Conservation (phyloP, 1,140 invertebrate genomes). For the Drosophila cardini region DNA sequence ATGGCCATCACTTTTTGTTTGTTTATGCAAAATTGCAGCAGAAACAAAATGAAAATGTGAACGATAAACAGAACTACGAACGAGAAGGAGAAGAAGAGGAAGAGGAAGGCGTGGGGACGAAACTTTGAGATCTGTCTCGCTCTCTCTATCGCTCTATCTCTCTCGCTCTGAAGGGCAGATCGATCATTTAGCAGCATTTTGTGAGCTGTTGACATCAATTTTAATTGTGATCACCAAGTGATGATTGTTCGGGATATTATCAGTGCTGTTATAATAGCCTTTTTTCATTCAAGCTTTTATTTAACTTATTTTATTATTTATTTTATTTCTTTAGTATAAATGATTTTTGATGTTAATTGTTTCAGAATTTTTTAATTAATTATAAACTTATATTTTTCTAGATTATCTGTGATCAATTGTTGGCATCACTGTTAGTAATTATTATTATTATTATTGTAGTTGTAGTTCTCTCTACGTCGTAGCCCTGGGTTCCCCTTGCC, state of each 20-base stretch:
- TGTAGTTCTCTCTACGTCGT: constrained; percentile 8
- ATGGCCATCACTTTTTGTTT: constrained; percentile 67
- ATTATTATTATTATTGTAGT: constrained; percentile 33
- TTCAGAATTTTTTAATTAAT: too few relatives aligned
- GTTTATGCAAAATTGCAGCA: constrained; percentile 67
- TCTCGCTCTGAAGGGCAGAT: constrained; percentile 22
- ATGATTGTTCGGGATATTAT: constrained; percentile 27
- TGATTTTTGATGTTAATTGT: too few relatives aligned
- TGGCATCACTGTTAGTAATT: neutral
- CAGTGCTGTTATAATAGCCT: constrained; percentile 3
- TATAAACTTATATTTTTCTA: too few relatives aligned
- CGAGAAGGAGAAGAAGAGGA: too few relatives aligned
- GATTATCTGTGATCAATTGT: constrained; percentile 11
- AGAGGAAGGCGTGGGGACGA: neutral
- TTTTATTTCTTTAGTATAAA: too few relatives aligned
- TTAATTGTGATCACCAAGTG: constrained; percentile 72
- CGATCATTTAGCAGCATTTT: constrained; percentile 67
- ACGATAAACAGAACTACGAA: constrained; percentile 20
- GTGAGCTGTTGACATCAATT: constrained; percentile 75
- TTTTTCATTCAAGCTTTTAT: too few relatives aligned
- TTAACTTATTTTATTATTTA: too few relatives aligned
- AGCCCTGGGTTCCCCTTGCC: neutral
- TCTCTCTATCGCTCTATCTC: too few relatives aligned
- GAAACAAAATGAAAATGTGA: constrained; percentile 23
- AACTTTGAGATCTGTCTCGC: too few relatives aligned